Conservation (phyloP, 2,888 invertebrate genomes). For the Cephus sareptanus region DNA sequence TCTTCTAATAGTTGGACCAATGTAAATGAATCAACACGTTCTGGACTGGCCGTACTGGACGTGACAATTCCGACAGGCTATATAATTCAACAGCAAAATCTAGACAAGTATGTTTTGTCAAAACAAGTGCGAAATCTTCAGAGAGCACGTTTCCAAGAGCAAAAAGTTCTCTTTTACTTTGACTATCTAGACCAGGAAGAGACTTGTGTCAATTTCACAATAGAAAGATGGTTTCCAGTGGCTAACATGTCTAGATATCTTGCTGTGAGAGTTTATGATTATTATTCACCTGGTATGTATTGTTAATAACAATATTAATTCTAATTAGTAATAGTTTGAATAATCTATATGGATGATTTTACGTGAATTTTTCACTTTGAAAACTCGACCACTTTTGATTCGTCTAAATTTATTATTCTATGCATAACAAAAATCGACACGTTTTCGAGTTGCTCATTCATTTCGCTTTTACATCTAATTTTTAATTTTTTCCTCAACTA, state of each 20-base stretch:
- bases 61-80: slow-evolving; percentile 91
- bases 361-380: too few relatives aligned
- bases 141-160: slow-evolving; percentile 83
- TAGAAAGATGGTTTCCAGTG: slow-evolving; percentile 95
- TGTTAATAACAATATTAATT: too few relatives aligned
- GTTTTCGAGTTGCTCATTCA: too few relatives aligned
- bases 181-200: slow-evolving; percentile 86
- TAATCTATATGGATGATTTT: too few relatives aligned
- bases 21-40: slow-evolving; percentile 80
- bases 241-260: slow-evolving; percentile 96
- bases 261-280: slow-evolving; percentile 91
- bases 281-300: slow-evolving; percentile 89
- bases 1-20: slow-evolving; percentile 78
- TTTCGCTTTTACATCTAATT: too few relatives aligned
- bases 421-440: too few relatives aligned
- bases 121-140: slow-evolving; percentile 83
- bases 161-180: slow-evolving; percentile 92
- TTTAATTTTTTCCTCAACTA: too few relatives aligned
- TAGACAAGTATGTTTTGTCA: slow-evolving; percentile 87
- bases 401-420: too few relatives aligned
- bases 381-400: too few relatives aligned
- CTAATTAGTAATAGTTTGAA: too few relatives aligned
- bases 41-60: slow-evolving; percentile 90
- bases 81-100: slow-evolving; percentile 88
- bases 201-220: slow-evolving; percentile 91